phyloP scores from a whole-genome alignment of 2,888 invertebrate genomes.

The Acanthopleura granulata region DNA sequence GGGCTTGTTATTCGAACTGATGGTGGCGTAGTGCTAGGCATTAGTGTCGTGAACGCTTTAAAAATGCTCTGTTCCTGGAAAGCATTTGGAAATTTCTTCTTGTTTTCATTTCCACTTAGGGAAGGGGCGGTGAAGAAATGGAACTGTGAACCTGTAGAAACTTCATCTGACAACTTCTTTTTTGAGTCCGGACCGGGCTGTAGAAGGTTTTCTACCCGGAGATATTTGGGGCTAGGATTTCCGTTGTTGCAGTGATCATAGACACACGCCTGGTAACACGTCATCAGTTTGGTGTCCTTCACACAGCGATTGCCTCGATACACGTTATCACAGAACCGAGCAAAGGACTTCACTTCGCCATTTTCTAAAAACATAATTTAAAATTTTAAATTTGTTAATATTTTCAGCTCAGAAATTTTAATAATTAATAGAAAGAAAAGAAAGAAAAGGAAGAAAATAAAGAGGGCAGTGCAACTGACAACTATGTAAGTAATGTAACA shows the following conservation, averaged over 20 bases:
- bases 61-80: constrained; percentile 16
- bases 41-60: neutral
- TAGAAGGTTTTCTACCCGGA: constrained; percentile 19
- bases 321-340: constrained; percentile 38
- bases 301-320: constrained; percentile 37
- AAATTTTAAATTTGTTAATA: neutral
- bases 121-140: constrained; percentile 11
- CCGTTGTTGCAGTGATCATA: constrained; percentile 36
- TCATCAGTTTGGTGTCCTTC: constrained; percentile 31
- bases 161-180: neutral
- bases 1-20: neutral
- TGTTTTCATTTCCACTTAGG: neutral
- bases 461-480: no score
- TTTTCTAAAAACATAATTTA: neutral
- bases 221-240: constrained; percentile 33
- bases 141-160: neutral
- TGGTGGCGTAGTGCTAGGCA: neutral
- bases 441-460: no score
- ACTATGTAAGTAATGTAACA: no score
- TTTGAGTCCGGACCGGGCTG: neutral
- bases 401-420: no score
- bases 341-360: constrained; percentile 31
- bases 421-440: no score
- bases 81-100: neutral
- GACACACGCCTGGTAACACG: constrained; percentile 38